Percentiles rank a stretch among this genome's conserved stretches.
Evolutionary conservation across 2,888 invertebrate species (phyloP).

Genomic region (Morpho achilles): DNA sequence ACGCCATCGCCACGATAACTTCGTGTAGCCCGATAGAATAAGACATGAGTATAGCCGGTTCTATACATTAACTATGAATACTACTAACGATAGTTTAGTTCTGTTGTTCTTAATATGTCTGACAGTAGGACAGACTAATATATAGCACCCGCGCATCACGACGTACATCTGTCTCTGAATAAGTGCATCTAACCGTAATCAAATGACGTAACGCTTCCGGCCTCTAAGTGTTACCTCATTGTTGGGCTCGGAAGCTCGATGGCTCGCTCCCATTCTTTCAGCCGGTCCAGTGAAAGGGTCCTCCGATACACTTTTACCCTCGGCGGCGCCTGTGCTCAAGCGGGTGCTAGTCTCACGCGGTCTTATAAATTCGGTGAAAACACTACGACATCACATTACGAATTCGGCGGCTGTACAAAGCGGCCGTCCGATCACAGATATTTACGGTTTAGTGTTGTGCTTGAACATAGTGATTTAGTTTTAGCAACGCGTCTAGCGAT

Average conservation of each 20-base stretch:
- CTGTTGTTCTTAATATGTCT: neutral
- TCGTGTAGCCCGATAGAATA: no score
- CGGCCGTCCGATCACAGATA: slow-evolving; percentile 60
- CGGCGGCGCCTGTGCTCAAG: slow-evolving; percentile 40
- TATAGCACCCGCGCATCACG: slow-evolving; percentile 37
- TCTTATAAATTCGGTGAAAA: slow-evolving; percentile 78
- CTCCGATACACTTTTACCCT: slow-evolving; percentile 73
- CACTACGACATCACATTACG: slow-evolving; percentile 70
- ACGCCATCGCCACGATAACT: no score
- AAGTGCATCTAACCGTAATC: slow-evolving; percentile 58
- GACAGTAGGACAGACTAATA: slow-evolving; percentile 25
- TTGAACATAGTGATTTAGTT: slow-evolving; percentile 66
- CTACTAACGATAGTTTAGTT: no score
- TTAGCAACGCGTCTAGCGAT: slow-evolving; percentile 54
- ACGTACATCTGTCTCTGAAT: slow-evolving; percentile 38
- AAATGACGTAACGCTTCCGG: slow-evolving; percentile 67
- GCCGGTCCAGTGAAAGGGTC: slow-evolving; percentile 73
- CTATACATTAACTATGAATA: no score
- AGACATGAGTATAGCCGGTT: no score
- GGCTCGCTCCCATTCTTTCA: slow-evolving; percentile 74
- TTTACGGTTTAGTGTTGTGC: slow-evolving; percentile 50
- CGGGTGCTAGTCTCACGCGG: slow-evolving; percentile 58
- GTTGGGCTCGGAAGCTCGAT: slow-evolving; percentile 66
- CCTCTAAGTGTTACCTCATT: slow-evolving; percentile 63
- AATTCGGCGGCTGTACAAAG: slow-evolving; percentile 72